Conservation (phyloP, 2,113 vertebrate species). For the Steatornis caripensis region DNA sequence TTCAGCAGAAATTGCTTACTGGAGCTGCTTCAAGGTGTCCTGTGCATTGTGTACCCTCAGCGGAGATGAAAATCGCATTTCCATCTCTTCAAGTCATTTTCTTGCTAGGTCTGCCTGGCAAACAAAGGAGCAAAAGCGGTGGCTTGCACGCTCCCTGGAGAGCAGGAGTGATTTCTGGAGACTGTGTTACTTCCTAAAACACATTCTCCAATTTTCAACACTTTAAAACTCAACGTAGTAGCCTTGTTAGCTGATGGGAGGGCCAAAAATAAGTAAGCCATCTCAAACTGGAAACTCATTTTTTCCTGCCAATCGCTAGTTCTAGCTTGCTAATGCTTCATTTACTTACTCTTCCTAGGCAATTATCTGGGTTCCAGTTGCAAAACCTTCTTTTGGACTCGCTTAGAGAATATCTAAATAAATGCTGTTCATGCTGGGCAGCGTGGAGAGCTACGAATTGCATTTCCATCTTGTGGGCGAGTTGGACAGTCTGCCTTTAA, state of each 20-base stretch:
- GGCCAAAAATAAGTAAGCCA: neutral
- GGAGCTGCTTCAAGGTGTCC: neutral
- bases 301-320: neutral
- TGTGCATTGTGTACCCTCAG: neutral
- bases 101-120: neutral
- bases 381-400: neutral
- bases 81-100: neutral
- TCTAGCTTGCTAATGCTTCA: neutral
- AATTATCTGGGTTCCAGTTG: neutral
- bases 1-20: neutral
- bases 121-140: neutral
- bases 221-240: fast-evolving
- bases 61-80: neutral
- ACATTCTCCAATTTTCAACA: neutral
- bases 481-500: neutral
- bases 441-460: fast-evolving
- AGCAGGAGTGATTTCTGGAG: neutral
- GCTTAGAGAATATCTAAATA: neutral
- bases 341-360: neutral
- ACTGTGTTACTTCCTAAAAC: neutral
- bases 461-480: neutral
- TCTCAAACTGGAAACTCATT: neutral
- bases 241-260: neutral
- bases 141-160: neutral
- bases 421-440: neutral